These are phyloP conservation scores for Lepus townsendii DNA, from an alignment of 2,797 vertebrate species.

Conservation along the genomic window DNA sequence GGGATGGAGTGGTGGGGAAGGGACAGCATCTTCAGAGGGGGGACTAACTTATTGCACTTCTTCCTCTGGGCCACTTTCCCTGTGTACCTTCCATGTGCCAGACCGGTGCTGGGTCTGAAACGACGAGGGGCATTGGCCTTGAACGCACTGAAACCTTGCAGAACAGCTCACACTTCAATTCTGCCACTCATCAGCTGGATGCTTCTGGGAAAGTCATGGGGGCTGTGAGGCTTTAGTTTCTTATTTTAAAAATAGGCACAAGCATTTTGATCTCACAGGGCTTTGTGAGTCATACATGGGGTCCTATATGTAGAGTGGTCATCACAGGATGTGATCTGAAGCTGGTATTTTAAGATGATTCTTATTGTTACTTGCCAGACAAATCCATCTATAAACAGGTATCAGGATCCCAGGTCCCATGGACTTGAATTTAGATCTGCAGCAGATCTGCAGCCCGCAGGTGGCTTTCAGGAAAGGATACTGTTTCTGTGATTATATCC, in stretches of 20 bases:
- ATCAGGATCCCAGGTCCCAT: background rate
- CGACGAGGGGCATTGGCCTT: accelerated
- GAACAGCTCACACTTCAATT: background rate
- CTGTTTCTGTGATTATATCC: background rate
- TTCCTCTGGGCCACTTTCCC: background rate
- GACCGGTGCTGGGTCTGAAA: background rate
- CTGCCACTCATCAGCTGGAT: background rate
- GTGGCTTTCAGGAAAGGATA: background rate
- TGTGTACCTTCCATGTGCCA: too few species aligned
- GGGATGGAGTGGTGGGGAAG: background rate
- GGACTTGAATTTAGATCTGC: background rate
- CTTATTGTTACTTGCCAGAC: background rate
- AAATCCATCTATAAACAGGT: conserved; percentile 14
- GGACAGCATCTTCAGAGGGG: background rate
- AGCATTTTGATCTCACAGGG: background rate
- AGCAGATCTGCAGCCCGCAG: background rate
- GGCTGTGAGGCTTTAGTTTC: background rate
- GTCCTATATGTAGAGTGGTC: background rate
- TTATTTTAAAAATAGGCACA: background rate
- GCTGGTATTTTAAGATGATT: background rate
- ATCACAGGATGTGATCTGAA: background rate
- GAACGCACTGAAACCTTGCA: background rate
- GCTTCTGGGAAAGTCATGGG: background rate
- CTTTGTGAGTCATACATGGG: background rate
- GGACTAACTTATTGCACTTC: background rate